Base-by-base conservation (phyloP, 1,140 invertebrate species). In the Papilio dardanus region DNA sequence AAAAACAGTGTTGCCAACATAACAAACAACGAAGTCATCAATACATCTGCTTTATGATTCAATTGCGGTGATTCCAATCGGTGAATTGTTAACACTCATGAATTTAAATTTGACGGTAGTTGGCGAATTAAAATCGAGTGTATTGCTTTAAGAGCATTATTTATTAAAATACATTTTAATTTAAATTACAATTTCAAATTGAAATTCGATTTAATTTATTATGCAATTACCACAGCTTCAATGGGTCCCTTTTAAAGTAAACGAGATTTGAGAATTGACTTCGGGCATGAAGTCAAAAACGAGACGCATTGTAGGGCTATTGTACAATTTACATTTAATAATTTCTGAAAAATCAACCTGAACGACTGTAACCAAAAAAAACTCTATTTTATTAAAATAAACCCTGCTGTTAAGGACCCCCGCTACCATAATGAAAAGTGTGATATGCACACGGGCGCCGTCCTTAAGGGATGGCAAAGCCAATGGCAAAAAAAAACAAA, bases 21-120 rank as follows among this genome's bases (percentile, higher is more conserved):
- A 58, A 58, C 54, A 58, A 58, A 58, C 21, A 58, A 58, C 21
- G 10, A 58, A 58, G 21, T 28, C 54, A 58, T 58, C 50, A 24
- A 54, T 68, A 37, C 66, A 35, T 68, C n/a, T 68, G 35, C 37
- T 68, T 14, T 68, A 68, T 68, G 21, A 68, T 68, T 68, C 66
- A 68, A 68, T 68, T 68, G 37, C 66, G 33, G 33, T 68, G 66
- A 35, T 68, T 68, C 66, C 33, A 68, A 68, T 68, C 42, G 66
- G 12, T 21, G 66, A 68, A 68, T 40, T 68, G 66, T 68, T 68
- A 68, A 68, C 37, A 68, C 35, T 37, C 66, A 68, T 68, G 66
- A 68, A 40, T 68, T 24, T 68, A 68, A 68, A 68, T 68, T 68
- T 40, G 8, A 37, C 66, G 24, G 24, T 24, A 58, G 21, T 58